Base-by-base conservation (phyloP, 2,113 vertebrate species). In the Montifringilla adamsi region DNA sequence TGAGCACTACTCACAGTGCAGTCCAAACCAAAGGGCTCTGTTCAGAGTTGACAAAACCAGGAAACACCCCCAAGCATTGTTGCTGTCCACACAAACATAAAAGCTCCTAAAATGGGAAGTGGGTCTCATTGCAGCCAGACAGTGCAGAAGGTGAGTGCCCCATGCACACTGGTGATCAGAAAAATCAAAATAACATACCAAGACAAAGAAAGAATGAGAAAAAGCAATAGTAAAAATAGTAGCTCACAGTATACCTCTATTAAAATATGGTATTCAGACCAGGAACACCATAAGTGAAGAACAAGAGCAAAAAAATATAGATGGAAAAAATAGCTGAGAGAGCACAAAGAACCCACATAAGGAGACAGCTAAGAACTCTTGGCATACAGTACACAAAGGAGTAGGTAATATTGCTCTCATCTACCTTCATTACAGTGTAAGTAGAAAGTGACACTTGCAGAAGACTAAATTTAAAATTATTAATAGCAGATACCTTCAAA, bases 1-100 rank as follows among this genome's bases (percentile, higher is more conserved):
- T 5, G 6, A 72, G 62, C 39, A 59, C 16, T 2, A 2, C 35
- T 82, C 43, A 52, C 22, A 23, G 15, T 10, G 22, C 1, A 7
- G 11, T 41, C 43, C 47, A 37, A 44, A 92, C 12, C 43, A 72
- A 59, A 84, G n/a, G 26, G 7, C 15, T 82, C 30, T 0, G 0
- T 33, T 79, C 33, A 30, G 52, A 83, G 19, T 2, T 15, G 64
- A 60, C 44, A 55, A 76, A 59, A 56, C 14, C 49, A 68, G 47
- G 27, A 39, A 92, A 58, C 0, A 62, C 5, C n/a, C 39, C 31
- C 7, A 62, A 9, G 9, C 46, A 52, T 22, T 3, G 0, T 4
- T 81, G 28, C 21, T 75, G 63, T 55, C 66, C 33, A 63, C 11
- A 5, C 0, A 6, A 82, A 66, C 28, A 35, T 3, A 69, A 77